Conservation (phyloP, 2,797 vertebrate genomes). For the Diplodus sargus region DNA sequence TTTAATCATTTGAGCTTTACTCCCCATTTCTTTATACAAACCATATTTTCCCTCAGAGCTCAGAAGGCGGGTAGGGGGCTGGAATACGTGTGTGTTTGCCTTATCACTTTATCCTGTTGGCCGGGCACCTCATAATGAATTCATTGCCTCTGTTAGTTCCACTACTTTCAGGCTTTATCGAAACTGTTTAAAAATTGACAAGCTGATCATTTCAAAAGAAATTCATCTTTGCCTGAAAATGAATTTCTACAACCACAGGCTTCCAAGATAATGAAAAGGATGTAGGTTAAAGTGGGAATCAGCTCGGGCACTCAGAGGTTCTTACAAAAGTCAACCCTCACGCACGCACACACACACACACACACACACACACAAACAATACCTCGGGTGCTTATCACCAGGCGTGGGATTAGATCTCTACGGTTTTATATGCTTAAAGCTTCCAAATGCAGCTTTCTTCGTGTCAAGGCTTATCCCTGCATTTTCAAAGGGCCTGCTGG, state of each 20-base stretch:
- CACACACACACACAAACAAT: constrained; percentile 24
- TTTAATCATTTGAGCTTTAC: constrained; percentile 31
- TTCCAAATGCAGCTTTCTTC: constrained; percentile 59
- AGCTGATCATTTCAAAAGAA: constrained; percentile 74
- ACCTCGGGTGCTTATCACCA: constrained; percentile 58
- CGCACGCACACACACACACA: constrained; percentile 14
- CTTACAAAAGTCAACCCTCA: constrained; percentile 22
- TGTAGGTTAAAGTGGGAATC: constrained; percentile 60
- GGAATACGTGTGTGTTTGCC: constrained; percentile 49
- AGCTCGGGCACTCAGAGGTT: constrained; percentile 18
- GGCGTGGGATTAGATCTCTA: constrained; percentile 66
- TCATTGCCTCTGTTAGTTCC: constrained; percentile 63
- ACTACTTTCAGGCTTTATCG: constrained; percentile 55
- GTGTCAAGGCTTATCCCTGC: constrained; percentile 62
- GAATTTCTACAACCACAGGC: constrained; percentile 66
- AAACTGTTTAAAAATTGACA: constrained; percentile 76
- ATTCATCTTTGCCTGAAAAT: constrained; percentile 70
- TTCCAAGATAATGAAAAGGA: constrained; percentile 66
- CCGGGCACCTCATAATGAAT: constrained; percentile 71
- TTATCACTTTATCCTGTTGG: constrained; percentile 61
- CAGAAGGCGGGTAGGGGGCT: constrained; percentile 13
- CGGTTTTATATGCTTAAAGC: constrained; percentile 69
- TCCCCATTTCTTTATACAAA: constrained; percentile 36
- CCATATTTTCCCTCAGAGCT: constrained; percentile 30
- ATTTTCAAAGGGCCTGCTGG: constrained; percentile 57